Evolutionary conservation across 2,797 vertebrate genomes (phyloP), one percentile per base, ranked within the genome.

Genomic region (Darevskia mixta): DNA sequence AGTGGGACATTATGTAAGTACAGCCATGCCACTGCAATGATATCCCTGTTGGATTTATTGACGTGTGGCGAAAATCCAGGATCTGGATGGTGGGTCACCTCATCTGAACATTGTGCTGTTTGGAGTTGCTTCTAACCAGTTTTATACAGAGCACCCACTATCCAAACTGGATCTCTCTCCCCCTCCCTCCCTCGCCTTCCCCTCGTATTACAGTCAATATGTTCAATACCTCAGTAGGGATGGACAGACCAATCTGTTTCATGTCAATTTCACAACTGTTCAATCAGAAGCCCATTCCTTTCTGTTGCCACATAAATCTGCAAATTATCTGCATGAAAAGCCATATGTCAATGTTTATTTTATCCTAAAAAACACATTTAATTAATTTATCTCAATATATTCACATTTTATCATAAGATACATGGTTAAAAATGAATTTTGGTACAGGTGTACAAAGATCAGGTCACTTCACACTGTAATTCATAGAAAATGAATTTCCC

Each of bases 201-300:
- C 49, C 13, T 88, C 71, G 38, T 25, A 17, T 10, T 27, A 71
- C 38, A 86, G 49, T 66, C 29, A 77, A 84, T 91, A 89, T 92
- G 43, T 83, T 89, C 79, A 69, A 72, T 88, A 23, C 61, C 5
- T 64, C 17, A 64, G 20, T 64, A 18, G 61, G 20, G 20, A 64
- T 23, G 61, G 17, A 4, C 13, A 15, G 61, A 18, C 61, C 20
- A n/a, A 3, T 71, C 11, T 13, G 27, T 71, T 71, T n/a, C 5
- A 15, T 71, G 69, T 71, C 69, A n/a, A 23, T 64, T 64, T 64
- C 61, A 64, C 61, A 64, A 18, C 61, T 64, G 61, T 64, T 64
- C 61, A 64, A 23, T 64, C 61, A 64, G 18, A 64, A 64, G 20
- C 2, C 61, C 18, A 64, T 64, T 64, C 18, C 58, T 61, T 61